These are phyloP conservation scores for Macquaria australasica DNA, from an alignment of 2,113 vertebrate species.

Conservation along the genomic window DNA sequence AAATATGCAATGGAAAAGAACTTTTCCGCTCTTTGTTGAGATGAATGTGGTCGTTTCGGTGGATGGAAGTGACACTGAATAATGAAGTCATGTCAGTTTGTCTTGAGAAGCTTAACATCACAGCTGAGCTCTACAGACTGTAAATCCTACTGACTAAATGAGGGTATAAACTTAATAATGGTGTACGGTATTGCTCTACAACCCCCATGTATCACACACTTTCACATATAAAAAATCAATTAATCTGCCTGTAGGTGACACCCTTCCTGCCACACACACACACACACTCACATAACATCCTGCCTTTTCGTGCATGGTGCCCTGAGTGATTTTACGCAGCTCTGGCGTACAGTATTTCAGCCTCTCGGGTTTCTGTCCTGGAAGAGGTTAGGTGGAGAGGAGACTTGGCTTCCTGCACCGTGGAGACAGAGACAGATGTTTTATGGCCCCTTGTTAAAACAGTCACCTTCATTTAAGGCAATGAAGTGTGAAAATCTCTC, in stretches of 20 bases:
- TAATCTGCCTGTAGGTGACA: conserved; percentile 8
- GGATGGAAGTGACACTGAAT: conserved; percentile 32
- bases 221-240: background rate
- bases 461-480: conserved; percentile 61
- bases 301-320: background rate
- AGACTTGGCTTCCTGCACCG: conserved; percentile 36
- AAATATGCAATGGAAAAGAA: conserved; percentile 41
- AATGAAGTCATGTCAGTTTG: conserved; percentile 33
- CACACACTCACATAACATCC: conserved; percentile 8
- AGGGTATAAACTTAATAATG: conserved; percentile 16
- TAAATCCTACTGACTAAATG: conserved; percentile 39
- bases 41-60: conserved; percentile 19
- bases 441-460: conserved; percentile 50
- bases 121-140: conserved; percentile 23
- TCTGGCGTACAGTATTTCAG: conserved; percentile 36
- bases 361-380: conserved; percentile 45
- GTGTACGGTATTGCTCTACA: conserved; percentile 18
- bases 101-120: conserved; percentile 34
- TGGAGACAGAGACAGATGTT: conserved; percentile 63
- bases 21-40: conserved; percentile 34
- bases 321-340: conserved; percentile 29
- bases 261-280: background rate
- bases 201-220: conserved; percentile 7
- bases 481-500: conserved; percentile 65
- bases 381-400: conserved; percentile 25